Evolutionary conservation across 2,888 invertebrate genomes (phyloP).

Genomic region (Fabriciana adippe): DNA sequence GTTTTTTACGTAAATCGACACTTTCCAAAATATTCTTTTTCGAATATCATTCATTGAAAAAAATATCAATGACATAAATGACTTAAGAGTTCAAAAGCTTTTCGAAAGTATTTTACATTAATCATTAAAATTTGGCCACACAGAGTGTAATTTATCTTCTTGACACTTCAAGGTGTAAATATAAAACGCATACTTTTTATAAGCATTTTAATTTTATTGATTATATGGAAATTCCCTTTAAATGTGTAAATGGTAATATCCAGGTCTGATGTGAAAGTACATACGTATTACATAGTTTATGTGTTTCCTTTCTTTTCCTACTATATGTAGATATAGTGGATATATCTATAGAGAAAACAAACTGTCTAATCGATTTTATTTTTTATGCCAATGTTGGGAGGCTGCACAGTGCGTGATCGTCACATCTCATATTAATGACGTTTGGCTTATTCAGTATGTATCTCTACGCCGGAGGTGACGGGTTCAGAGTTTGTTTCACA

Average conservation of each 20-base stretch:
- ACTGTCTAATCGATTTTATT: too few species aligned
- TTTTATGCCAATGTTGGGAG: too few species aligned
- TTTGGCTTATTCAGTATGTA: too few species aligned
- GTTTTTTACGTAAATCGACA: background rate
- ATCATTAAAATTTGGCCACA: constrained; percentile 24
- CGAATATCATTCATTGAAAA: background rate
- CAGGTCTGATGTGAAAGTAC: background rate
- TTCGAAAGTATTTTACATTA: constrained; percentile 25
- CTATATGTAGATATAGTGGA: too few species aligned
- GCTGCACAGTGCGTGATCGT: too few species aligned
- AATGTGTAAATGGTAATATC: background rate
- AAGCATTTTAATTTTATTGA: background rate
- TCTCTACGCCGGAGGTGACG: too few species aligned
- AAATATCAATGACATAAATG: constrained; percentile 1
- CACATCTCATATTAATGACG: too few species aligned
- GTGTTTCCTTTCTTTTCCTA: too few species aligned
- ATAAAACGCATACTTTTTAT: constrained; percentile 3
- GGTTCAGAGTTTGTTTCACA: too few species aligned
- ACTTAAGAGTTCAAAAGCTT: background rate
- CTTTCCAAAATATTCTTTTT: background rate
- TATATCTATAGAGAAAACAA: too few species aligned
- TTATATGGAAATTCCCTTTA: background rate
- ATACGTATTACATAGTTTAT: background rate
- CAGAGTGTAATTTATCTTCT: constrained; percentile 27
- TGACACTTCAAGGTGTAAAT: constrained; percentile 26